Base-by-base conservation (phyloP, 35 echinoderm and acorn worm species). In the Holothuria glaberrima region DNA sequence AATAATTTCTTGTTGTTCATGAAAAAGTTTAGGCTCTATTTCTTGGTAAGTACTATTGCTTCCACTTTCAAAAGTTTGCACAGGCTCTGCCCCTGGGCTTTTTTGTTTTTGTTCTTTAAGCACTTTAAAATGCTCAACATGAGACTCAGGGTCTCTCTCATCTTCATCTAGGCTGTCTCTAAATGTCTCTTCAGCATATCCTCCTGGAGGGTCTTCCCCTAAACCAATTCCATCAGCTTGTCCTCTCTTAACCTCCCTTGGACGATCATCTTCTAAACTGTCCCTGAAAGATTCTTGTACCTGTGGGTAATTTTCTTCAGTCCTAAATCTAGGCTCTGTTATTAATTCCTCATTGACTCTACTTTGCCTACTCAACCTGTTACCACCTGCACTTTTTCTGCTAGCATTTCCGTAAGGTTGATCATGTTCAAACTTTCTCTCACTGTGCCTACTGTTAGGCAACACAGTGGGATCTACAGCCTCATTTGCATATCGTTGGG, bases 131-230 rank as follows among this genome's bases (percentile, higher is more conserved):
- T 26, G 19, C 58, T 48, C 41, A 18, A 65, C 89, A 59, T 36
- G 26, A 36, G 9, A 20, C 20, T 17, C 31, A 4, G 35, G 22
- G 25, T 90, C 75, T n/a, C 28, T 9, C 5, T 17, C 84, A 36
- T 68, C 84, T 32, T 31, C 30, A 22, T 90, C 89, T 27, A 87
- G 50, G 24, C 82, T 61, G 32, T 86, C 82, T 61, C 60, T 86
- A 30, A 86, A 86, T 5, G 19, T 16, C 20, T 86, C 82, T 62
- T 36, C 58, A 19, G 59, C 16, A n/a, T 81, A 18, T 20, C 18
- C 30, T 73, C 69, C 30, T 20, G 1, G 5, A 54, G 5, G 50
- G 16, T 54, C 5, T 4, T 9, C 9, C 31, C 31, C 1, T 1
- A 21, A 32, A 27, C 35, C 26, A n/a, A 20, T 12, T 21, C 48